These are phyloP conservation scores for Elysia chlorotica DNA, from an alignment of 1,140 invertebrate species.

Conservation along the genomic window DNA sequence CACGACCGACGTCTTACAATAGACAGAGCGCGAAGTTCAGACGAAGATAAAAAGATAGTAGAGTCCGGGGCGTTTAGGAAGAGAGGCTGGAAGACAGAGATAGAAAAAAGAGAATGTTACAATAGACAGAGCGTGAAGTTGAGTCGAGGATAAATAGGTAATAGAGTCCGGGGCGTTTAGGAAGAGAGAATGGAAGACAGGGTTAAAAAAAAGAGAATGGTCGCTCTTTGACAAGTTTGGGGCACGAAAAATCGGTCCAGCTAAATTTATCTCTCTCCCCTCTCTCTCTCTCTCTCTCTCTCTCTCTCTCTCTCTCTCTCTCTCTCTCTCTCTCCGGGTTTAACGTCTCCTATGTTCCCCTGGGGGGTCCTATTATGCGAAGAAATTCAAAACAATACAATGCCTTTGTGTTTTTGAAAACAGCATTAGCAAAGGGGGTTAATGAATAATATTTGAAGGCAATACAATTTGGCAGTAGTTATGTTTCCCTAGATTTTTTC, in stretches of 20 bases:
- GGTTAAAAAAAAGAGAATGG: not conserved
- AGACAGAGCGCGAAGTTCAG: not conserved
- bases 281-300: not conserved
- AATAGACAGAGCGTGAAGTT: not conserved
- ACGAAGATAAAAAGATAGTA: not conserved
- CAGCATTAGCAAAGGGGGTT: not conserved
- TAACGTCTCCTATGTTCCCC: not conserved
- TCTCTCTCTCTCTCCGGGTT: no score
- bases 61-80: not conserved
- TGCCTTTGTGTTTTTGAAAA: not conserved
- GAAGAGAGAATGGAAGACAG: not conserved
- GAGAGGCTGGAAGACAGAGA: not conserved
- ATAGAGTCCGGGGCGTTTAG: not conserved
- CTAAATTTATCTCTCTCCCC: no score
- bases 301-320: not conserved
- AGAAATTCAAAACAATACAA: not conserved
- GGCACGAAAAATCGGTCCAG: not conserved
- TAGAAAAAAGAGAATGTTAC: not conserved
- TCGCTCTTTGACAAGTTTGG: not conserved
- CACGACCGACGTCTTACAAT: not conserved
- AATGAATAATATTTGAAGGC: not conserved
- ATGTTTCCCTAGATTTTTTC: no score
- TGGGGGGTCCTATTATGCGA: not conserved
- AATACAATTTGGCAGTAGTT: not conserved
- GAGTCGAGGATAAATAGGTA: not conserved